Evolutionary conservation across 2,797 vertebrate species (phyloP), one percentile per base, ranked within the genome.

Genomic region (Chaetodon trifasciatus): DNA sequence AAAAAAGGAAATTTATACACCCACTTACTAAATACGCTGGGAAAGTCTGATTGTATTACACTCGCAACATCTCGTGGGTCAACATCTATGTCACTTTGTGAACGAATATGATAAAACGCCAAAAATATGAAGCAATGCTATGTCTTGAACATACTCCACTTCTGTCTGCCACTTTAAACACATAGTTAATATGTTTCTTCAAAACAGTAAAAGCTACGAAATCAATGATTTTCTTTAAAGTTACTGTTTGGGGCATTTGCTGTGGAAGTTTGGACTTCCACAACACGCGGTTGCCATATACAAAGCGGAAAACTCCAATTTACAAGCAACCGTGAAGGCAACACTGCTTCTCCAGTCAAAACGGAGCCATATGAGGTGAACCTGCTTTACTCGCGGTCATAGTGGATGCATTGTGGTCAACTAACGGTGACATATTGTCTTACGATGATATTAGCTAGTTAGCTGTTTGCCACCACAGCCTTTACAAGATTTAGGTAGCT

Each of bases 351-450:
- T 81, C 85, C 84, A 88, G 82, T 84, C 53, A 83, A 56, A 80
- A 85, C 85, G 61, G 88, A 92, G 88, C 91, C 92, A 87, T 92
- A 90, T 92, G 93, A 94, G 91, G 92, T 92, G 91, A 93, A 90
- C 76, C 86, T 83, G 83, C 67, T 35, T 2, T 7, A 60, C 72
- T 78, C 40, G 60, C 84, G 81, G 76, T 74, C 85, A 79, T 81
- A 60, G 47, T 37, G n/a, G 65, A 50, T 11, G 56, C 70, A 65
- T 84, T 84, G 88, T 78, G 72, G 64, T 70, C 76, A 73, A 71
- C 61, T 66, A 78, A 61, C 79, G 71, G 76, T 61, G 50, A 21
- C 24, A 44, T 49, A 37, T 72, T 57, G 39, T 76, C 24, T 24
- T 58, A 55, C 21, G 0, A 88, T 83, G 76, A 40, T 78, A 56